phyloP scores from a whole-genome alignment of 2,888 invertebrate genomes.

The Drosophila mayaguana region DNA sequence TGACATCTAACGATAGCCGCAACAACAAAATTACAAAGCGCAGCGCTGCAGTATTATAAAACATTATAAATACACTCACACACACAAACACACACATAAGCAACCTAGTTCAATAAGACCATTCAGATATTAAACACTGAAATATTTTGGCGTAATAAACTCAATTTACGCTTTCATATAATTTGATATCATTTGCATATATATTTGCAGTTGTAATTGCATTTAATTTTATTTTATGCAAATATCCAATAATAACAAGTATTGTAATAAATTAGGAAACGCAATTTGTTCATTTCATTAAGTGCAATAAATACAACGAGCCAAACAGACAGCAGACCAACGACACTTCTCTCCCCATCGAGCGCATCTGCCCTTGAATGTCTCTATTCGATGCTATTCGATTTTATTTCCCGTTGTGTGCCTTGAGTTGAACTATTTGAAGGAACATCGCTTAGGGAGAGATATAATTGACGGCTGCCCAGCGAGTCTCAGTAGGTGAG shows the following conservation, averaged over 20 bases:
- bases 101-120: not conserved
- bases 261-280: constrained; percentile 43
- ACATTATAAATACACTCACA: not conserved
- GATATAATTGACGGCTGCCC: too few relatives aligned
- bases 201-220: constrained; percentile 53
- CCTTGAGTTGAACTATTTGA: too few relatives aligned
- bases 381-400: too few relatives aligned
- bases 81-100: not conserved
- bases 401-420: too few relatives aligned
- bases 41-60: not conserved
- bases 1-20: constrained; percentile 2
- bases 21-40: not conserved
- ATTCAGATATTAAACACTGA: constrained; percentile 29
- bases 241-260: constrained; percentile 39
- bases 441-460: too few relatives aligned
- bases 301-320: constrained; percentile 47
- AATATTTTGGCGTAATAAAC: constrained; percentile 52
- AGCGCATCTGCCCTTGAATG: too few relatives aligned
- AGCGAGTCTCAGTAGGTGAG: too few relatives aligned
- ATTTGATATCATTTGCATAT: constrained; percentile 16
- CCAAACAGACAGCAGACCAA: not conserved
- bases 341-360: too few relatives aligned
- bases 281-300: constrained; percentile 53
- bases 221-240: constrained; percentile 58
- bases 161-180: constrained; percentile 39